Evolutionary conservation across 2,797 vertebrate species (phyloP).

Genomic region (Protonibea diacanthus): DNA sequence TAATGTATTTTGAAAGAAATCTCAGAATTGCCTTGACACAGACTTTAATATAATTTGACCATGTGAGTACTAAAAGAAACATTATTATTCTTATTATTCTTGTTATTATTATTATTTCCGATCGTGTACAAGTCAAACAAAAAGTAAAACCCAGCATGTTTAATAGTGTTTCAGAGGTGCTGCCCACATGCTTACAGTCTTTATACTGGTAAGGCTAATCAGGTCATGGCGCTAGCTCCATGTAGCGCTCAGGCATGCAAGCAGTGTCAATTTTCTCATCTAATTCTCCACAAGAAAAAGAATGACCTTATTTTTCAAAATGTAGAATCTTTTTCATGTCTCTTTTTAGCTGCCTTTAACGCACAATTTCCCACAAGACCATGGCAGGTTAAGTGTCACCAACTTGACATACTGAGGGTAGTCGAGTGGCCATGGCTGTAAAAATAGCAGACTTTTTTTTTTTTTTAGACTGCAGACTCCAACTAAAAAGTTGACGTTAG

Average conservation of each 20-base stretch:
- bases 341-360: not conserved
- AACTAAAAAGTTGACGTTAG: not conserved
- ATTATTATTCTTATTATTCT: no score
- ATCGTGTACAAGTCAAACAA: no score
- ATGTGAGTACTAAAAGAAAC: no score
- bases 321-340: not conserved
- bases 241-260: not conserved
- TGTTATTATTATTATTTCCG: not conserved
- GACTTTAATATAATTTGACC: no score
- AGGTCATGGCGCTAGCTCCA: not conserved
- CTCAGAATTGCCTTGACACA: no score
- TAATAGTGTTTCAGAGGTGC: not conserved
- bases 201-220: not conserved
- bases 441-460: not conserved
- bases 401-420: not conserved
- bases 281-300: not conserved
- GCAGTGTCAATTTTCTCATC: not conserved
- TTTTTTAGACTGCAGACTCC: not conserved
- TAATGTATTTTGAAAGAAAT: no score
- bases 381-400: slow-evolving; percentile 7
- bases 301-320: not conserved
- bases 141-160: no score
- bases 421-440: not conserved
- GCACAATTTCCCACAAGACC: not conserved
- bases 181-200: not conserved